Base-by-base conservation (phyloP, 2,888 invertebrate genomes). In the Polymixis flavicincta region DNA sequence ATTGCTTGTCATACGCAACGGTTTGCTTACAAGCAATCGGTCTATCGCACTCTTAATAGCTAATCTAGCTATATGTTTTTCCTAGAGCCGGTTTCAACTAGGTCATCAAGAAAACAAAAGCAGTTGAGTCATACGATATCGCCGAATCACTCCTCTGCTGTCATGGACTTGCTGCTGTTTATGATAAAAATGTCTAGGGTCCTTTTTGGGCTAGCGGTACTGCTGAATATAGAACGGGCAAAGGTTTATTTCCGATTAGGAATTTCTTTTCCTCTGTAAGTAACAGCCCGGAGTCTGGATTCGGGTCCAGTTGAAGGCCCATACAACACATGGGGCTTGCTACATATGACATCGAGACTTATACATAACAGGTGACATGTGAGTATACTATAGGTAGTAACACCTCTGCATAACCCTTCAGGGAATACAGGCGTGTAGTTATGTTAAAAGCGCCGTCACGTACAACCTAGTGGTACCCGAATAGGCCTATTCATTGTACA, bases 381-480 rank as follows among this genome's bases (percentile, higher is more conserved):
- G 8, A 37, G 61, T n/a, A 17, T 42, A 55, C 17, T 32, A 32
- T 32, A 22, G 19, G 9, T 19, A 32, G 9, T 11, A 28, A 28
- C 1, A 25, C 5, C 6, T 42, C n/a, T 63, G 17, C 6, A 25
- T 17, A 25, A 17, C 1, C 9, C 9, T n/a, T 42, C 4, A 13
- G 0, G n/a, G 9, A 17, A n/a, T 63, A 22, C 28, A 32, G 0
- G 19, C 19, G 13, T 59, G 5, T 32, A 28, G 8, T 59, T 45
- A n/a, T 13, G 17, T 13, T 50, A 59, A 59, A 50, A 72, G 37
- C 59, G 19, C 17, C 42, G 25, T 54, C 73, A 73, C 32, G n/a
- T 45, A 45, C 3, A 45, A 13, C 37, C 1, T 42, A n/a, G 28
- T 57, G 42, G 11, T 42, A 3, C 17, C 61, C 25, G 14, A 25